A percentile compares a stretch with the other conserved stretches of the same genome.
Evolutionary conservation across 2,888 invertebrate species (phyloP).

Genomic region (Fabriciana adippe): DNA sequence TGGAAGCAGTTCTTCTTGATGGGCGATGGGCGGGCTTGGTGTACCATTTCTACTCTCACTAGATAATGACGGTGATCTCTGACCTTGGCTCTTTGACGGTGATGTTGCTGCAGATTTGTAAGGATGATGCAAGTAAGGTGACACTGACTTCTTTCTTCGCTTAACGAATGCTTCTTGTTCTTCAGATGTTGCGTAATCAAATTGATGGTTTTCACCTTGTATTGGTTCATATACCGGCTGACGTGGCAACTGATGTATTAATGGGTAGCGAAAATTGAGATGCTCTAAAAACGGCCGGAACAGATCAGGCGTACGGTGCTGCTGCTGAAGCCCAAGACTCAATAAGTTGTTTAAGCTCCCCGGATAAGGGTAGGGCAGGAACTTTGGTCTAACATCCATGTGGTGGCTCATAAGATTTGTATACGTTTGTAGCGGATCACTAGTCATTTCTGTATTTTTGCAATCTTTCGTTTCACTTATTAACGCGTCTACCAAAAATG

Average conservation of each 20-base stretch:
- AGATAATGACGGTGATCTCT: conserved; percentile 67
- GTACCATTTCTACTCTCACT: conserved; percentile 81
- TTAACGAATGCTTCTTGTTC: conserved; percentile 64
- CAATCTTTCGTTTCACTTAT: conserved; percentile 85
- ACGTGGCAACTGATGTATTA: conserved; percentile 70
- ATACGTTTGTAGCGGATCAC: conserved; percentile 69
- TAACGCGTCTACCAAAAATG: conserved; percentile 90
- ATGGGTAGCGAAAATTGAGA: conserved; percentile 68
- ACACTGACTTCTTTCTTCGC: conserved; percentile 69
- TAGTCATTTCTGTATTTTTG: conserved; percentile 62
- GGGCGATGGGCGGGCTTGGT: conserved; percentile 78
- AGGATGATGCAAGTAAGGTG: conserved; percentile 72
- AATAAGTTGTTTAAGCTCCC: conserved; percentile 85
- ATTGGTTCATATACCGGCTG: conserved; percentile 60
- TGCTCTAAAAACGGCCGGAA: conserved; percentile 77
- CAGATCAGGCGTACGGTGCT: conserved; percentile 74
- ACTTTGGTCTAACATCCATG: conserved; percentile 68
- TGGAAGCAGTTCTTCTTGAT: conserved; percentile 72
- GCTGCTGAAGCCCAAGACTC: conserved; percentile 84
- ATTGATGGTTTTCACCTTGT: conserved; percentile 54
- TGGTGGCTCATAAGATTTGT: conserved; percentile 64
- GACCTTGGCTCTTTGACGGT: conserved; percentile 71
- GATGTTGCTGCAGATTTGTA: conserved; percentile 65
- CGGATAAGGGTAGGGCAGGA: conserved; percentile 84
- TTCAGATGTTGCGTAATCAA: conserved; percentile 65